These are phyloP conservation scores for Augochlora pura DNA, from an alignment of 1,140 invertebrate genomes.

Conservation along the genomic window DNA sequence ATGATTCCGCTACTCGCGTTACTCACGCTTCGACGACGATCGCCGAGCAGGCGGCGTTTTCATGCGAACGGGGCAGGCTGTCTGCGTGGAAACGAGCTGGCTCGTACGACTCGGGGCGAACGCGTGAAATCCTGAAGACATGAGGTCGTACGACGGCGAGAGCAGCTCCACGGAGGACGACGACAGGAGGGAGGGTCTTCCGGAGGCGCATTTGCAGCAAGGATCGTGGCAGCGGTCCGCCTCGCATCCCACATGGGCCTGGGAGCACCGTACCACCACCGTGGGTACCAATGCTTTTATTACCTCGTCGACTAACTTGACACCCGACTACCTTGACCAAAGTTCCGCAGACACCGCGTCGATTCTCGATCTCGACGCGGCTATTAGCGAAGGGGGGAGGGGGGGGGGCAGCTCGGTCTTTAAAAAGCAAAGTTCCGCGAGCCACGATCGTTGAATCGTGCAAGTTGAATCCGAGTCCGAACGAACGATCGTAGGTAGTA, in stretches of 20 bases:
- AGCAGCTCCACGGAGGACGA: constrained; percentile 78
- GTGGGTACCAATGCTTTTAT: constrained; percentile 53
- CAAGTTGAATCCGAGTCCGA: too few relatives aligned
- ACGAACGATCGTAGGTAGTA: too few relatives aligned
- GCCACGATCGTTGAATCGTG: too few relatives aligned
- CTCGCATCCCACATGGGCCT: constrained; percentile 76
- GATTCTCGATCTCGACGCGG: too few relatives aligned
- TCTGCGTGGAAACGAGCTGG: not conserved
- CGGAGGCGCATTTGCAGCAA: constrained; percentile 73
- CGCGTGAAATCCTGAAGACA: constrained; percentile 47
- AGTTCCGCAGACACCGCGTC: too few relatives aligned
- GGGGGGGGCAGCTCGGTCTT: too few relatives aligned
- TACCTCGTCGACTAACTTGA: too few relatives aligned
- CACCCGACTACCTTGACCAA: too few relatives aligned
- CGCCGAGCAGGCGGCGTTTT: not conserved
- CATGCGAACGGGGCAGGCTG: not conserved
- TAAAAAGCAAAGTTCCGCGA: too few relatives aligned
- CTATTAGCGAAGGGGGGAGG: too few relatives aligned
- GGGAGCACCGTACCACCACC: constrained; percentile 73
- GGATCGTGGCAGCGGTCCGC: constrained; percentile 75
- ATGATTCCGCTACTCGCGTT: constrained; percentile 34
- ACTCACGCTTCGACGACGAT: constrained; percentile 13
- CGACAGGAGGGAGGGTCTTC: constrained; percentile 71
- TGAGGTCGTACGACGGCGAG: constrained; percentile 79
- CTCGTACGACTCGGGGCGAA: not conserved